Evolutionary conservation across 2,888 invertebrate species (phyloP).

Genomic region (Aspidiotus destructor): DNA sequence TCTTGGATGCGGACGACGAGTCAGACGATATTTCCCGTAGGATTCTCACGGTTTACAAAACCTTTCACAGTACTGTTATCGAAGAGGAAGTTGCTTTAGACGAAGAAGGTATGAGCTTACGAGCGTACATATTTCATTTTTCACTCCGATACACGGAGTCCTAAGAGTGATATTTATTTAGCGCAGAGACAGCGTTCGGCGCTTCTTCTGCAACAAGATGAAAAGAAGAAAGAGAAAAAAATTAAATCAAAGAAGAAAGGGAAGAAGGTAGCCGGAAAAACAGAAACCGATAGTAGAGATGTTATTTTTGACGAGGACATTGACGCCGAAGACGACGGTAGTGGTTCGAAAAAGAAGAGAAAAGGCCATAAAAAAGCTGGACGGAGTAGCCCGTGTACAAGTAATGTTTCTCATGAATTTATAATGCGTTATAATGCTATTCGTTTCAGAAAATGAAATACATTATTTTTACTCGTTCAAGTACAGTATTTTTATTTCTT

Average conservation of each 20-base stretch:
- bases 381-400: not conserved
- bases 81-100: not conserved
- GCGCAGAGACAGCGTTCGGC: not conserved
- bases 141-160: not conserved
- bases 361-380: not conserved
- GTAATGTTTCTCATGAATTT: too few relatives aligned
- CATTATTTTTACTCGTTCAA: not conserved
- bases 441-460: not conserved
- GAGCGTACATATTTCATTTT: not conserved
- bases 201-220: not conserved
- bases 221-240: conserved; percentile 2
- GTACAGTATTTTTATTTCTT: not conserved
- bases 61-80: not conserved
- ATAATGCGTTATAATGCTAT: too few relatives aligned
- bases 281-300: not conserved
- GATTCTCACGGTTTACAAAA: not conserved
- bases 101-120: not conserved
- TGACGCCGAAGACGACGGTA: not conserved
- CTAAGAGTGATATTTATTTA: not conserved
- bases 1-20: not conserved
- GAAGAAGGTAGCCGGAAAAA: not conserved
- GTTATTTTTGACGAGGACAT: not conserved
- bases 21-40: not conserved
- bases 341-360: not conserved
- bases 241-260: not conserved